These are phyloP conservation scores for Gadopsis marmoratus DNA, from an alignment of 2,797 vertebrate genomes.

Conservation along the genomic window DNA sequence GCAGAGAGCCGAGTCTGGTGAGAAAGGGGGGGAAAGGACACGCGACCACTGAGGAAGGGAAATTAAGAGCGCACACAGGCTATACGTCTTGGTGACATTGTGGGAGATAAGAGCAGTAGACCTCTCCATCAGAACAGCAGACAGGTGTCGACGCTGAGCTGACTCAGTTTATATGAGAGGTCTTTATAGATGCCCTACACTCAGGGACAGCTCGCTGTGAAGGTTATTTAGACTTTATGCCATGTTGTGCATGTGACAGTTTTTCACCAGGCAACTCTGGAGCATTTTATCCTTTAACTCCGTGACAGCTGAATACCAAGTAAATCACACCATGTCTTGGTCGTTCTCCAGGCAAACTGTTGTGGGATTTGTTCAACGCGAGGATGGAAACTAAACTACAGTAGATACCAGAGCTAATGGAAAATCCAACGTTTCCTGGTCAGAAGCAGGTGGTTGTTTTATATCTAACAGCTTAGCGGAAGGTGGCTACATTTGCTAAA, in stretches of 20 bases:
- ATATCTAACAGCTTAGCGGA: neutral
- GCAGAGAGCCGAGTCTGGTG: conserved; percentile 94
- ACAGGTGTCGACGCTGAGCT: conserved; percentile 61
- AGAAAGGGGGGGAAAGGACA: conserved; percentile 57
- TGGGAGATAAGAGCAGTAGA: conserved; percentile 68
- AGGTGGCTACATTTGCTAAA: no score
- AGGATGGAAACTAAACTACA: conserved; percentile 1
- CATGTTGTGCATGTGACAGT: neutral
- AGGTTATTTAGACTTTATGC: conserved; percentile 47
- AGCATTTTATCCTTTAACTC: neutral
- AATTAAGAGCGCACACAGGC: conserved; percentile 66
- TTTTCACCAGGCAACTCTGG: neutral
- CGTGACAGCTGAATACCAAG: neutral
- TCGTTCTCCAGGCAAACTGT: conserved; percentile 20
- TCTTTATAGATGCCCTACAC: conserved; percentile 58
- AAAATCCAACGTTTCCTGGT: neutral
- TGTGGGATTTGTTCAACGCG: conserved; percentile 3
- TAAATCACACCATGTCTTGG: neutral
- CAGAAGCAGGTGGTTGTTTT: neutral
- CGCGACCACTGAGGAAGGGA: conserved; percentile 42
- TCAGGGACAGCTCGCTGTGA: conserved; percentile 38
- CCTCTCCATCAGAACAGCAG: conserved; percentile 73
- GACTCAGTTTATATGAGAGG: conserved; percentile 60
- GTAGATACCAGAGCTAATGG: neutral
- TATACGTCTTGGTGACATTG: conserved; percentile 79